Base-by-base conservation (phyloP, 2,113 vertebrate species). In the Alosa alosa region DNA sequence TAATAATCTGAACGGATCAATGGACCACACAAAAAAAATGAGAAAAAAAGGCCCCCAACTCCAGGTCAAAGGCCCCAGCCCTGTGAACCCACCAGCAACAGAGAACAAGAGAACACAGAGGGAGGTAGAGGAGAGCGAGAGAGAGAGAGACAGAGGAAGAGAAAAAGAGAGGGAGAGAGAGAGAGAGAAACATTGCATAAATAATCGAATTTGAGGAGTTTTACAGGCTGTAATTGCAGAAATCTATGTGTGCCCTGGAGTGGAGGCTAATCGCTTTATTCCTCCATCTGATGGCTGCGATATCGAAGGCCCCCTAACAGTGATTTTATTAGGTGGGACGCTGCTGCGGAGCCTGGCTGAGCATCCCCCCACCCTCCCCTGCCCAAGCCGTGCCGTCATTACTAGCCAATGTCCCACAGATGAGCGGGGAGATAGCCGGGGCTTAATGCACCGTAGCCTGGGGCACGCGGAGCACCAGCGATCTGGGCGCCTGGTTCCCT, bases 241-340 rank as follows among this genome's bases (percentile, higher is more conserved):
- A 93, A 94, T 95, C 92, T 91, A 88, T 89, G 91, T 92, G 88
- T 95, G 97, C 95, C 95, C 97, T 92, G 93, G 97, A 97, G 97
- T 95, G 95, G 93, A 95, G 90, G 93, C 93, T 97, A 99, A 98
- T 97, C 92, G 91, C 94, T 97, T 99, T 98, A 97, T 95, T 94
- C 94, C 95, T 97, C 96, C 97, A 95, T 96, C 96, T 96, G 97
- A 98, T 98, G 96, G 94, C 95, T 90, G 96, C 96, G 97, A 97
- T 97, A 97, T 96, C 91, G 93, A 94, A 94, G 96, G 64, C 64
- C 94, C 94, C 93, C 96, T 94, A 95, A 95, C 94, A 95, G 95
- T 97, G 97, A 99, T 98, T 97, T 97, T 96, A 99, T 98, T 97
- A 97, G 86, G 84, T 91, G 93, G 92, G 92, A 94, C 94, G 94